Conservation (phyloP, 2,888 invertebrate genomes). For the Drosophila kambysellisi region DNA sequence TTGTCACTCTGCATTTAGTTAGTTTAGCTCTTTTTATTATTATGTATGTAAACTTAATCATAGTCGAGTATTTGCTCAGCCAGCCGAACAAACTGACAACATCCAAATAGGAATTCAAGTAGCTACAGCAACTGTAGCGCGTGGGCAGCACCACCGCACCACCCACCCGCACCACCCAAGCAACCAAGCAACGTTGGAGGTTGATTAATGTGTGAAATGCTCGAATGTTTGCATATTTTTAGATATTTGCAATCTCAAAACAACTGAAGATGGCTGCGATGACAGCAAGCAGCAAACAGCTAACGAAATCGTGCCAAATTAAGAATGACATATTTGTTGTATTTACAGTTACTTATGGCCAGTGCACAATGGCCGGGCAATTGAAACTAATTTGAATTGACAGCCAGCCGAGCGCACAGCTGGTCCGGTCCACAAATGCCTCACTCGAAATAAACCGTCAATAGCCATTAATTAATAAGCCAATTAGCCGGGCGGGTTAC, state of each 20-base stretch:
- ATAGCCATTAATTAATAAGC: slow-evolving; percentile 69
- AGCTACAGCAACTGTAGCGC: slow-evolving; percentile 3
- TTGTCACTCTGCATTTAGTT: background rate
- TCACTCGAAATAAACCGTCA: slow-evolving; percentile 41
- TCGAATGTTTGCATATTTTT: slow-evolving; percentile 55
- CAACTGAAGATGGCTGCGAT: slow-evolving; percentile 19
- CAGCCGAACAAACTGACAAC: slow-evolving; percentile 23
- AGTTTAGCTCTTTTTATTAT: background rate
- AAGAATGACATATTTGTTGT: background rate
- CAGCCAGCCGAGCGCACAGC: slow-evolving; percentile 33
- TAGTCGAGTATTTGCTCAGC: slow-evolving; percentile 19
- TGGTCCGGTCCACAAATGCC: slow-evolving; percentile 37
- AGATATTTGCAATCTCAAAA: slow-evolving; percentile 40
- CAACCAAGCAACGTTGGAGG: slow-evolving; percentile 9
- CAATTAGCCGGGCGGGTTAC: slow-evolving; percentile 58
- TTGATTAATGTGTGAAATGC: slow-evolving; percentile 70
- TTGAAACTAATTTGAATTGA: slow-evolving; percentile 48
- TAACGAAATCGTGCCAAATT: slow-evolving; percentile 47
- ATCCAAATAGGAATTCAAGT: slow-evolving; percentile 2
- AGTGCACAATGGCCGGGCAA: slow-evolving; percentile 9
- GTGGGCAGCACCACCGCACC: slow-evolving; percentile 20
- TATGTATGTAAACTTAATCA: slow-evolving; percentile 25
- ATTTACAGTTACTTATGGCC: slow-evolving; percentile 44
- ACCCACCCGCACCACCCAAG: background rate
- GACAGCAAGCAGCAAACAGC: slow-evolving; percentile 12